Percentiles rank a stretch among this genome's conserved stretches.
Evolutionary conservation across 2,113 vertebrate genomes (phyloP).

Genomic region (Muntiacus muntjak): DNA sequence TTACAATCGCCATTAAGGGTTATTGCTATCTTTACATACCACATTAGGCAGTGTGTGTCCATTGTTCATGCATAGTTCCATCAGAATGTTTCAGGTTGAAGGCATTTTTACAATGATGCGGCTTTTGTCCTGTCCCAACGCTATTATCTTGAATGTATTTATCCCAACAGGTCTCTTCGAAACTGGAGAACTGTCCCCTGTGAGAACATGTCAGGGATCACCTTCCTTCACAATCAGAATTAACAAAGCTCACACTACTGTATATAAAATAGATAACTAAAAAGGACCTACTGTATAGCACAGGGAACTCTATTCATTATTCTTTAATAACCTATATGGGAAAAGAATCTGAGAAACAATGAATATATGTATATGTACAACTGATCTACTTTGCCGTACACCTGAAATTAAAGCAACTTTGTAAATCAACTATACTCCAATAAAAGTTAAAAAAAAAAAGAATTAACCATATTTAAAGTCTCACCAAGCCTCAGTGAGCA

Average conservation of each 20-base stretch:
- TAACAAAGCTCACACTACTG: constrained; percentile 15
- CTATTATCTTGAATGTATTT: constrained; percentile 72
- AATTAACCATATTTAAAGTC: constrained; percentile 54
- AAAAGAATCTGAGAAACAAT: not conserved
- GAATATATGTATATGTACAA: not conserved
- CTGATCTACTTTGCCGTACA: not conserved
- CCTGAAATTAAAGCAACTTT: not conserved
- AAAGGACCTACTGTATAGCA: not conserved
- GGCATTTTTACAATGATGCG: constrained; percentile 67
- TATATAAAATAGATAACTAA: not conserved
- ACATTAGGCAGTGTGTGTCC: constrained; percentile 68
- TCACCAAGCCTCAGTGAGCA: not conserved
- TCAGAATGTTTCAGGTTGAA: constrained; percentile 71
- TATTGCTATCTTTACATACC: constrained; percentile 71
- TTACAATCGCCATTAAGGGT: constrained; percentile 76
- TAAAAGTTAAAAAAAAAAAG: not conserved
- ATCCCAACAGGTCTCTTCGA: constrained; percentile 68
- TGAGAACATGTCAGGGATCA: constrained; percentile 65
- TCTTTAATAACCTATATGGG: not conserved
- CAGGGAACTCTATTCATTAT: not conserved
- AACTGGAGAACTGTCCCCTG: constrained; percentile 61
- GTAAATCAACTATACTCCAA: not conserved
- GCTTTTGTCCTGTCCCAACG: constrained; percentile 66
- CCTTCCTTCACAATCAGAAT: not conserved
- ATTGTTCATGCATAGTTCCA: constrained; percentile 58